Percentiles rank a stretch among this genome's conserved stretches.
These are phyloP conservation scores for Physeter macrocephalus DNA, from an alignment of 2,113 vertebrate species.

Conservation along the genomic window DNA sequence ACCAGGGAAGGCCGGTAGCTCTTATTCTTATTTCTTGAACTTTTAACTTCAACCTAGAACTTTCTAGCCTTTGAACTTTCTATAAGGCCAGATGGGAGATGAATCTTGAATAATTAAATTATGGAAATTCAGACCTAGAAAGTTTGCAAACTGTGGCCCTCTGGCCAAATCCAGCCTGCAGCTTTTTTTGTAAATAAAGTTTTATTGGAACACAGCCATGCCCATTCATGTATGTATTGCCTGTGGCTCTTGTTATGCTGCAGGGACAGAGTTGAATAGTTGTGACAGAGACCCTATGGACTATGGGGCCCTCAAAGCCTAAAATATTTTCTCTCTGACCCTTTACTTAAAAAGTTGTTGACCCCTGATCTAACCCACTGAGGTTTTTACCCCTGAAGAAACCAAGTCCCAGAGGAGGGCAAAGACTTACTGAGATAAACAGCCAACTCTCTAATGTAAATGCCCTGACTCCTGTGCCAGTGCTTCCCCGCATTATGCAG, in stretches of 20 bases:
- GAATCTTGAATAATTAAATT: not conserved
- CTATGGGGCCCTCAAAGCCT: not conserved
- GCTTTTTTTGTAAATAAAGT: not conserved
- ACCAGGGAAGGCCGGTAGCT: too few species aligned
- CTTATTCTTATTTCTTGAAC: not conserved
- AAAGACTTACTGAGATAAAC: not conserved
- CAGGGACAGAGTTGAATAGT: not conserved
- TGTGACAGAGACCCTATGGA: not conserved
- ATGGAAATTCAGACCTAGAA: not conserved
- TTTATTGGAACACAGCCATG: not conserved
- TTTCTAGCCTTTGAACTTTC: not conserved
- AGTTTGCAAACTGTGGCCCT: not conserved
- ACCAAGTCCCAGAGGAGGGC: not conserved
- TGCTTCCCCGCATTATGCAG: not conserved
- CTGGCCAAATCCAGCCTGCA: not conserved
- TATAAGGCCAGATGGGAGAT: not conserved
- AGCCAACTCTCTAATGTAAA: not conserved
- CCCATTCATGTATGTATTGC: not conserved
- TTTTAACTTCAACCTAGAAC: not conserved
- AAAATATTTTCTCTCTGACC: not conserved
- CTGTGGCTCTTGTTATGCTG: not conserved
- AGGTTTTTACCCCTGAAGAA: not conserved
- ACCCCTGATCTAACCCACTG: not conserved
- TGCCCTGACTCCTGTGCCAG: not conserved
- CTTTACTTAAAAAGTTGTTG: not conserved